Evolutionary conservation across 1,140 invertebrate genomes (phyloP), one percentile per base, ranked within the genome.

Genomic region (Elysia chlorotica): DNA sequence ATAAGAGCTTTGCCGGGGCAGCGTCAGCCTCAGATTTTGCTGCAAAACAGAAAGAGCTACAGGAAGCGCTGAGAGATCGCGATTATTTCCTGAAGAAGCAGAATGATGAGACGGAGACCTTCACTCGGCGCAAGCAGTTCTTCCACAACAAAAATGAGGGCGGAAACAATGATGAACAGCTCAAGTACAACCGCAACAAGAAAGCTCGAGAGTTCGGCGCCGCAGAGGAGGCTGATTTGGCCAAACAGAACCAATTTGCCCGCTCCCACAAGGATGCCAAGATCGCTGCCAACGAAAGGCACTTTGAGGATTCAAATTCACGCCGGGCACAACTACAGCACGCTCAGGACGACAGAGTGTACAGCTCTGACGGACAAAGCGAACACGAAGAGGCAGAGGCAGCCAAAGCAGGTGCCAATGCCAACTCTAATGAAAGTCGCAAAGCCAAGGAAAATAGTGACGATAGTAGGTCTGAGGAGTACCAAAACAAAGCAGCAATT

Each of bases 141-240:
- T 74, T 63, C 61, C 66, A 74, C 61, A 65, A 70, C 66, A 74
- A 74, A 30, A 41, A 54, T 3, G 73, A 74, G 25, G 57, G 30
- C n/a, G 73, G 73, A 2, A 65, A 53, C 61, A 74, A 69, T 33
- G 66, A 69, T 61, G 73, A 74, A 33, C 23, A 63, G 23, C 59
- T 70, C 41, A 70, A 70, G 23, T 70, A 53, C 41, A 28, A 56
- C 59, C 37, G 41, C 38, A 65, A 65, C 25, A 70, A 74, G 41
- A 74, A 70, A n/a, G 66, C 37, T 4, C 23, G 59, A 19, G 36
- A 70, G n/a, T 73, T 73, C 53, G 71, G 71, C 25, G 67, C 57
- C 21, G 67, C 73, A 33, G 38, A 74, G 28, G 41, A 69, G n/a
- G 73, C 67, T n/a, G 41, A 66, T 33, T 30, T 66, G 21, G 61